phyloP scores from a whole-genome alignment of 2,888 invertebrate species.

The Aphodius granarius region DNA sequence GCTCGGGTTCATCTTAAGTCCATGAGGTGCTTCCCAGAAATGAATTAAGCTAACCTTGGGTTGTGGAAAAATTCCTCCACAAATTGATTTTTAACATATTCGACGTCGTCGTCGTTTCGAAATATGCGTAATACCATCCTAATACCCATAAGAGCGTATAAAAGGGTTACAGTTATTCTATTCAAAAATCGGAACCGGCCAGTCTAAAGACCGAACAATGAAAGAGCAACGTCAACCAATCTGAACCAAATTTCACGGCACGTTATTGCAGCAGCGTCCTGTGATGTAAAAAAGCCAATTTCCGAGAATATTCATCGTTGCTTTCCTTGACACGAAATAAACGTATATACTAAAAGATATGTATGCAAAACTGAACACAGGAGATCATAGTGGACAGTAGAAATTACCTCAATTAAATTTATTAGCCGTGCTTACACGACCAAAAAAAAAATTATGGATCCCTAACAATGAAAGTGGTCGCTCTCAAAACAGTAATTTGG shows the following conservation, averaged over 20 bases:
- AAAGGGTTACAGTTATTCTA: background rate
- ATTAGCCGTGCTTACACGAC: background rate
- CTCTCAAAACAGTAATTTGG: constrained; percentile 10
- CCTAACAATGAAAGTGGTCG: background rate
- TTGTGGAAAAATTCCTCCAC: background rate
- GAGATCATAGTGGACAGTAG: too few species aligned
- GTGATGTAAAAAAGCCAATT: background rate
- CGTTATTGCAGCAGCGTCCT: background rate
- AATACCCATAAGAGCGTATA: background rate
- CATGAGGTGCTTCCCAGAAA: background rate
- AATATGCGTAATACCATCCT: background rate
- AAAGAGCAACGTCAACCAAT: background rate
- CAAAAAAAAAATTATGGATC: background rate
- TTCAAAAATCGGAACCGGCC: background rate
- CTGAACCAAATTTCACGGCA: background rate
- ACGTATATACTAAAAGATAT: background rate
- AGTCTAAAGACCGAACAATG: background rate
- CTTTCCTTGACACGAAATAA: background rate
- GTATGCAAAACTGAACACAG: background rate
- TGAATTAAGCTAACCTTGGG: background rate
- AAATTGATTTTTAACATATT: background rate
- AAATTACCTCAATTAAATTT: background rate
- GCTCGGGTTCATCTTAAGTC: background rate
- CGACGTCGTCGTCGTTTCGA: background rate
- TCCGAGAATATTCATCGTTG: background rate